Base-by-base conservation (phyloP, 2,113 vertebrate species). In the Larimichthys polyactis region DNA sequence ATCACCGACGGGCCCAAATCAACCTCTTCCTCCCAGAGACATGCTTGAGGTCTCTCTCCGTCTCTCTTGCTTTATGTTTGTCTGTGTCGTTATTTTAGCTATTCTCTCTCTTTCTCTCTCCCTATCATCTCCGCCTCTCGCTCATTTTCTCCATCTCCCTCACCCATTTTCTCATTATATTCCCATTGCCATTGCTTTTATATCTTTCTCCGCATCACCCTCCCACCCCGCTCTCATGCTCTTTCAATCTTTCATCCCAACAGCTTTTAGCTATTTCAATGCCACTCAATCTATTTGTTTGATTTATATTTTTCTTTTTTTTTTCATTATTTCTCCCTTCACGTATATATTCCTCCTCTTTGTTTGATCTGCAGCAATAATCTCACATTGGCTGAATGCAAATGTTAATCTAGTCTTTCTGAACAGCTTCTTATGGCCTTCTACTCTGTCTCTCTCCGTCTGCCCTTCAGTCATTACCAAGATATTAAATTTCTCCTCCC, bases 1-100 rank as follows among this genome's bases (percentile, higher is more conserved):
- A 91, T 92, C 89, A 90, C 73, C 60, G 52, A 72, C 65, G 66
- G 87, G 75, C 75, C 81, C 71, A 83, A 92, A 90, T 93, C 87
- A 87, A 79, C 89, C 87, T 66, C 73, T 40, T 29, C 63, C 78
- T 59, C 71, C 62, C 65, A 48, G 84, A 85, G 90, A 90, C 76
- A 14, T 71, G 70, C 76, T 88, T 75, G 79, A 44, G 11, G 55
- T 81, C 36, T 57, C 79, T 72, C 77, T 75, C 60, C 4, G 32
- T 59, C 71, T 75, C 11, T 54, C 71, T 59, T 60, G 69, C 62
- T 68, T 82, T 79, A 63, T 57, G 24, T 69, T 78, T 66, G 24
- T 73, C 55, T 65, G 54, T 15, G 5, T 77, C 22, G 4, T 52
- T 51, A 40, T 83, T 75, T 85, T 40, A 43, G 48, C 48, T 73